phyloP scores from a whole-genome alignment of 2,888 invertebrate genomes.

The Tetheella fluctuosa region DNA sequence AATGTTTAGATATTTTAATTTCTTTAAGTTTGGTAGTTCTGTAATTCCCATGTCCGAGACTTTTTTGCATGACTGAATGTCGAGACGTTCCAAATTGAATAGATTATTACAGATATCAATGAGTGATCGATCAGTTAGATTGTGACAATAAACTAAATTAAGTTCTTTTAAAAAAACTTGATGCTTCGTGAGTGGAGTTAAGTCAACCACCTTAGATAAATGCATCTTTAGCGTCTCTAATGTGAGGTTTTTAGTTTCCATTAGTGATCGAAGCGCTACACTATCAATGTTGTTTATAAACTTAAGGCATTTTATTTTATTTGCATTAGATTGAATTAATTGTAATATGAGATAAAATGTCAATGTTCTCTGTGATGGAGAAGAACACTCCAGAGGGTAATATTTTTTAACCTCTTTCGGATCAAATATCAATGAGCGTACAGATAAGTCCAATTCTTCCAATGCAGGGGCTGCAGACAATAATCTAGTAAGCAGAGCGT shows the following conservation, averaged over 20 bases:
- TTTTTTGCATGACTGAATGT: slow-evolving; percentile 86
- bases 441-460: slow-evolving; percentile 85
- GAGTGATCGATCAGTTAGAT: slow-evolving; percentile 86
- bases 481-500: slow-evolving; percentile 88
- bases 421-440: slow-evolving; percentile 89
- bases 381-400: slow-evolving; percentile 81
- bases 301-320: slow-evolving; percentile 84
- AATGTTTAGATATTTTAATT: slow-evolving; percentile 85
- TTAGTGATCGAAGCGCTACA: slow-evolving; percentile 81
- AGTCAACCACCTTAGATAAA: slow-evolving; percentile 79
- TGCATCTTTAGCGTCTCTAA: slow-evolving; percentile 81
- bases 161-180: slow-evolving; percentile 84
- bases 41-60: slow-evolving; percentile 86
- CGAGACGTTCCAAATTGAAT: slow-evolving; percentile 83
- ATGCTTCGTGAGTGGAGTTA: slow-evolving; percentile 78
- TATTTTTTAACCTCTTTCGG: slow-evolving; percentile 87
- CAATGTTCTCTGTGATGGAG: slow-evolving; percentile 87
- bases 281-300: slow-evolving; percentile 81
- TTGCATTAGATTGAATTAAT: slow-evolving; percentile 81
- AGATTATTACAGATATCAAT: slow-evolving; percentile 84
- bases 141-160: slow-evolving; percentile 86
- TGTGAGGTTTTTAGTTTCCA: slow-evolving; percentile 77
- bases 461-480: slow-evolving; percentile 84
- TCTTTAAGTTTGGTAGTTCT: slow-evolving; percentile 80
- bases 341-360: slow-evolving; percentile 87